These are phyloP conservation scores for Eidolon helvum DNA, from an alignment of 2,113 vertebrate species.

Conservation along the genomic window DNA sequence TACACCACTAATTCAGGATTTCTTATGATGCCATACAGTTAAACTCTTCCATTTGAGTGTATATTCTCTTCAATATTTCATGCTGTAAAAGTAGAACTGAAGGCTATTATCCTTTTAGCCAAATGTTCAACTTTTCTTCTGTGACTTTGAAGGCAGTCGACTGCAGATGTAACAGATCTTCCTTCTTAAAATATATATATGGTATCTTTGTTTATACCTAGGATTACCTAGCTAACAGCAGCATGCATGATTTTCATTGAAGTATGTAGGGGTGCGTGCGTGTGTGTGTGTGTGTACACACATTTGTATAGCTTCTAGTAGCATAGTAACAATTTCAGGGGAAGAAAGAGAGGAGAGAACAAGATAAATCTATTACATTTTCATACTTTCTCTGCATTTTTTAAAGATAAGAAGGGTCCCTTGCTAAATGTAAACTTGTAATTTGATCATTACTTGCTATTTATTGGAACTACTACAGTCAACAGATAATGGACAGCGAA, in stretches of 20 bases:
- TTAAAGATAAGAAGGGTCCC: slow-evolving; percentile 14
- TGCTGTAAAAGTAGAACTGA: neutral
- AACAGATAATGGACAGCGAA: slow-evolving; percentile 20
- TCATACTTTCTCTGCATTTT: neutral
- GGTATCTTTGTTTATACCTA: neutral
- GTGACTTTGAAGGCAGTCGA: neutral
- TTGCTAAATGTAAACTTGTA: slow-evolving; percentile 29
- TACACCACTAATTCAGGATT: neutral
- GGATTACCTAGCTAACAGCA: neutral
- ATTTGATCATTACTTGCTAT: slow-evolving; percentile 62
- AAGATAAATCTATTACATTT: neutral
- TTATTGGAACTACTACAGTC: slow-evolving; percentile 3
- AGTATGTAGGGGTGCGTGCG: neutral
- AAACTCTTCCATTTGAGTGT: neutral
- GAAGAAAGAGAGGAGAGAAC: neutral
- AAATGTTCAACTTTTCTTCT: neutral
- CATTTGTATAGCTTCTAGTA: slow-evolving; percentile 28
- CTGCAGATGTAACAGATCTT: neutral
- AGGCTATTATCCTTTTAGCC: neutral
- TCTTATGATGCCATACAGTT: neutral
- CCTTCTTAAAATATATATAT: neutral
- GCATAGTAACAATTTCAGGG: slow-evolving; percentile 28
- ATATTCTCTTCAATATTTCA: neutral
- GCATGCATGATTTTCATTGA: slow-evolving; percentile 8
- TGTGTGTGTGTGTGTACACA: neutral